Evolutionary conservation across 2,888 invertebrate species (phyloP), one percentile per base, ranked within the genome.

Genomic region (Lepidocyrtinus sp.): DNA sequence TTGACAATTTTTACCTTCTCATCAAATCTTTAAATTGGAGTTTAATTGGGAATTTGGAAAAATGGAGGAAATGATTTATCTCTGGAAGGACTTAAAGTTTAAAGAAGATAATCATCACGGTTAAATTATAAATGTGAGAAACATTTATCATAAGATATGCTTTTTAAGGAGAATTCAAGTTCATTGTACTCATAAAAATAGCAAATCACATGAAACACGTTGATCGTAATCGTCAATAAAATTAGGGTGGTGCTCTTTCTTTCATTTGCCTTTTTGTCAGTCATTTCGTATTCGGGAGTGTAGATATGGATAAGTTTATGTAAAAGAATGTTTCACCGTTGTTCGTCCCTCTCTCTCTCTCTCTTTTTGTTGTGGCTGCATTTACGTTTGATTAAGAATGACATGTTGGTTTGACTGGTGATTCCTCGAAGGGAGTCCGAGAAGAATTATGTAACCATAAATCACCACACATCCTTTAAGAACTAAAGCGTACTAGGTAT

Each of bases 181-280:
- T 78, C 77, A 78, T 78, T 78, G 77, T 71, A 78, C 77, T 78
- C 77, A 72, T 78, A 78, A 78, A 78, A 78, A 78, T 77, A 77
- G 72, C 71, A 78, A 78, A 78, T 78, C 71, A 67, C 65, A 74
- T 45, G 55, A 63, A 76, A 70, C 50, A 76, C 70, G 76, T 76
- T 76, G 70, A 70, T 76, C 69, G 76, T 69, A 70, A 76, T 76
- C 76, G 70, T 76, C 76, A 76, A 76, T 76, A 76, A 76, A 76
- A 76, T 70, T 70, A 76, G 76, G 76, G 76, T 76, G 76, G 76
- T 76, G 76, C 64, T 76, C 17, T 70, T 76, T 70, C 76, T 70
- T 75, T 75, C 75, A 75, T 75, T 75, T 46, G 55, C 21, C 22
- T 36, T 71, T 71, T 73, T 46, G 50, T 46, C 61, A 70, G 76